Base-by-base conservation (phyloP, 1,140 invertebrate species). In the Drosophila watanabei region DNA sequence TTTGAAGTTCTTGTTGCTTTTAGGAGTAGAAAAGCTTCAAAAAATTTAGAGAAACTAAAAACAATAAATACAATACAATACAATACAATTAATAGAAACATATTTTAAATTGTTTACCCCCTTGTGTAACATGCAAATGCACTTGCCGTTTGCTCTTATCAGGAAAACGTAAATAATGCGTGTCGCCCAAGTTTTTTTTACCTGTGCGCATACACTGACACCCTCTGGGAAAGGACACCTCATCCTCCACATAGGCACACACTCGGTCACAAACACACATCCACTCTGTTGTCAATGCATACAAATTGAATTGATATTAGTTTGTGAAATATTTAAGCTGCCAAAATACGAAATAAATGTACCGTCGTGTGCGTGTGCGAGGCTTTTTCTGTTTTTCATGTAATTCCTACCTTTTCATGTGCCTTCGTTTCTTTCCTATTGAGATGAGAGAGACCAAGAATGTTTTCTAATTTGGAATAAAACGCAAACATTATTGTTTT, bases 231-330 rank as follows among this genome's bases (percentile, higher is more conserved):
- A 18, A 56, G 24, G 66, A 45, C 46, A 48, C 45, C 52, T 37
- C 52, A 7, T 6, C 13, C 32, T 54, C 58, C 43, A n/a, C 43
- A 64, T 39, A 56, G n/a, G 30, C 30, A 37, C 48, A 59, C 20
- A 56, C 51, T 18, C 14, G 24, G 8, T 18, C 30, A 18, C 30
- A 37, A 45, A 49, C 51, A 48, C 60, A 39, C 48, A 60, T 60
- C 49, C 16, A n/a, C 16, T 32, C 20, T 65, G 58, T 69, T 70
- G 69, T 52, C 81, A 80, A 84, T 84, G 82, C 77, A 84, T 85
- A 85, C 82, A 84, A 84, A 84, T 84, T 84, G 82, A 84, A 84
- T 85, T 84, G 82, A 84, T 84, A 84, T 84, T 84, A 85, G 81
- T 84, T 84, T 85, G 72, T 84, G 65, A 84, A 84, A 85, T 84